Percentiles rank a stretch among this genome's conserved stretches.
Evolutionary conservation across 2,888 invertebrate genomes (phyloP).

Genomic region (Drosophila cracens): DNA sequence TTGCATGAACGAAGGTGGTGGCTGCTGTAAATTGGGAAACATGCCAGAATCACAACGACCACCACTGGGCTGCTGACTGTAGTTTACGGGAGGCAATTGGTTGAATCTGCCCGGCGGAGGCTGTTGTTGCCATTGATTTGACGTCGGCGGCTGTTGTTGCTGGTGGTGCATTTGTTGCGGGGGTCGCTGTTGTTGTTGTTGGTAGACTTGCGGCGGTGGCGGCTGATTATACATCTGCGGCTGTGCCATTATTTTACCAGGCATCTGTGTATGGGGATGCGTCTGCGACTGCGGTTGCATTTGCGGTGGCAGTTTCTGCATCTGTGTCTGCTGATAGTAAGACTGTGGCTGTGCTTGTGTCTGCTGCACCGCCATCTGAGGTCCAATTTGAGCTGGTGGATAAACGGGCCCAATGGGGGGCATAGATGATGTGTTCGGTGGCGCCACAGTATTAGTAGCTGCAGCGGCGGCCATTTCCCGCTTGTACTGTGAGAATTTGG

Average conservation of each 20-base stretch:
- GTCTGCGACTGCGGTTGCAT: conserved; percentile 18
- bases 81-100: conserved; percentile 35
- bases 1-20: conserved; percentile 52
- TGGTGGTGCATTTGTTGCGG: conserved; percentile 76
- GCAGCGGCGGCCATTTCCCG: conserved; percentile 84
- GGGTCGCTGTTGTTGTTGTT: conserved; percentile 27
- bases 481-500: conserved; percentile 75
- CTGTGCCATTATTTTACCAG: conserved; percentile 75
- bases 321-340: neutral
- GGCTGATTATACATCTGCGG: conserved; percentile 82
- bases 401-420: conserved; percentile 32
- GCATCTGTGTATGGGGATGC: conserved; percentile 6
- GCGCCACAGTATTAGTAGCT: conserved; percentile 25
- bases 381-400: conserved; percentile 19
- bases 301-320: conserved; percentile 27
- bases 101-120: conserved; percentile 31
- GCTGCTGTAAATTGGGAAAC: conserved; percentile 58
- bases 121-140: conserved; percentile 43
- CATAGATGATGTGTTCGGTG: conserved; percentile 1
- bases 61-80: conserved; percentile 18
- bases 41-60: conserved; percentile 3
- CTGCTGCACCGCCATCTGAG: conserved; percentile 30
- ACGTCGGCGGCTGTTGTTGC: conserved; percentile 30
- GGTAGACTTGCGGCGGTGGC: conserved; percentile 51
- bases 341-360: conserved; percentile 30